A percentile compares a stretch with the other conserved stretches of the same genome.
phyloP scores from a whole-genome alignment of 2,888 invertebrate species.

The Sepiola atlantica region DNA sequence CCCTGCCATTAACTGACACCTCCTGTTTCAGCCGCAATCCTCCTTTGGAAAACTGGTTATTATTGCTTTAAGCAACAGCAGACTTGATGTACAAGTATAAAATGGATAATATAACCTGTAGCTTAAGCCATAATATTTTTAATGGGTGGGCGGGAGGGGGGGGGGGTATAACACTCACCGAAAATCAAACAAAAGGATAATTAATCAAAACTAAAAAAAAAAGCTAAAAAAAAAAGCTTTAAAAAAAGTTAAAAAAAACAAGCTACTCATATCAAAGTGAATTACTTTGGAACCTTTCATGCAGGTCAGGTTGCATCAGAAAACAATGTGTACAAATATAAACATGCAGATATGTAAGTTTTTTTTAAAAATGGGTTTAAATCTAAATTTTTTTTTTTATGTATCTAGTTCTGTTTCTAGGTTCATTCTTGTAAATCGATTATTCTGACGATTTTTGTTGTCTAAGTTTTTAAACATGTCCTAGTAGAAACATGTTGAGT shows the following conservation, averaged over 20 bases:
- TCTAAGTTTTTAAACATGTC: too few species aligned
- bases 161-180: neutral
- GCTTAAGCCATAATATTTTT: neutral
- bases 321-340: neutral
- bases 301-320: neutral
- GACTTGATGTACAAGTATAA: neutral
- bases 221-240: too few species aligned
- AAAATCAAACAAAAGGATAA: too few species aligned
- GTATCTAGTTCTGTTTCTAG: too few species aligned
- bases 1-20: neutral
- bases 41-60: neutral
- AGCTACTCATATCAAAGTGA: neutral
- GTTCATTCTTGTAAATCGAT: too few species aligned
- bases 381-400: too few species aligned
- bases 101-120: neutral
- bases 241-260: neutral
- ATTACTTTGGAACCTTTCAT: neutral
- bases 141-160: neutral
- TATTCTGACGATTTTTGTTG: too few species aligned
- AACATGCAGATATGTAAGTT: too few species aligned
- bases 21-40: slow-evolving; percentile 19
- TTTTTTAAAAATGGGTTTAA: too few species aligned
- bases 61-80: neutral
- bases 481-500: too few species aligned
- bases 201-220: too few species aligned